Percentiles rank a stretch among this genome's conserved stretches.
Evolutionary conservation across 2,113 vertebrate genomes (phyloP).

Genomic region (Tupaia chinensis): DNA sequence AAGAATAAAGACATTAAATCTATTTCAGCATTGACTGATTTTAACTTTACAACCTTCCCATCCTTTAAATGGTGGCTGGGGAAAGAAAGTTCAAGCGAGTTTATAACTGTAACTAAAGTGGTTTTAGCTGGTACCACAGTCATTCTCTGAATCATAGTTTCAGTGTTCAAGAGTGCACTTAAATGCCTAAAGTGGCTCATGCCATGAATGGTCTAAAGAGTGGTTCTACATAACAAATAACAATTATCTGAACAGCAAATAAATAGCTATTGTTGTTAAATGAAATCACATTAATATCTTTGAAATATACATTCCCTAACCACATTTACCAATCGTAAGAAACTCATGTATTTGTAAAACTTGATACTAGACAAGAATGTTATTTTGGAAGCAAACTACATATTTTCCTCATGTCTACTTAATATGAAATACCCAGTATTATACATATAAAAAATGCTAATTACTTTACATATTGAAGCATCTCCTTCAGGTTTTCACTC

Average conservation of each 20-base stretch:
- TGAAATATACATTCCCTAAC: neutral
- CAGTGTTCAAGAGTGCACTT: neutral
- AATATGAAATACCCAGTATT: neutral
- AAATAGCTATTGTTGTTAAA: neutral
- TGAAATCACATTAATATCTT: neutral
- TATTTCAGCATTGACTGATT: neutral
- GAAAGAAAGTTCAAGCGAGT: neutral
- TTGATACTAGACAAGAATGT: neutral
- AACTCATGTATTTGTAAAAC: neutral
- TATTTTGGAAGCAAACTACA: neutral
- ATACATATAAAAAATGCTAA: neutral
- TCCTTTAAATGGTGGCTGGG: neutral
- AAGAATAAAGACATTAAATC: neutral
- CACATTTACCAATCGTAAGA: neutral
- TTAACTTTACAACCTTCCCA: slow-evolving; percentile 18
- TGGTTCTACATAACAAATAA: neutral
- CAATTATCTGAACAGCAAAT: neutral
- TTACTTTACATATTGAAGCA: neutral
- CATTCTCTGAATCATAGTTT: neutral
- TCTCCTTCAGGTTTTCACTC: neutral
- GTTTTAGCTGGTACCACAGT: neutral
- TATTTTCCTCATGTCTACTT: neutral
- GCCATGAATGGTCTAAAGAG: neutral
- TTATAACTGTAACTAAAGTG: neutral
- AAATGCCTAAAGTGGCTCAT: neutral